A percentile compares a stretch with the other conserved stretches of the same genome.
Conservation (phyloP, 37 sponge, comb jelly and placozoan species). For the Lycopodina hypogea region DNA sequence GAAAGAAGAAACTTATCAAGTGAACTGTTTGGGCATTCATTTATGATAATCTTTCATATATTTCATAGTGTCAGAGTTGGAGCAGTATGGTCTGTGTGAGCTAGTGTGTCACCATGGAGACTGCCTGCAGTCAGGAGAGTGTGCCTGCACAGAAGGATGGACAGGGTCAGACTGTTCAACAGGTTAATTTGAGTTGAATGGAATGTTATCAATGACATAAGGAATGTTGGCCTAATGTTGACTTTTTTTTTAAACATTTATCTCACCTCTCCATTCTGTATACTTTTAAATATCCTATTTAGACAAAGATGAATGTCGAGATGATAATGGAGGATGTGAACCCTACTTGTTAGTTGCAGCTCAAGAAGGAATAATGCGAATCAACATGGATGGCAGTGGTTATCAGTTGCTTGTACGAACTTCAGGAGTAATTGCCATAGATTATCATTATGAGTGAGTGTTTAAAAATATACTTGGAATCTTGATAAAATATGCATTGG, state of each 20-base stretch:
- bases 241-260: too few relatives aligned
- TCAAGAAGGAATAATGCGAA: background rate
- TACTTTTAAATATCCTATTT: too few relatives aligned
- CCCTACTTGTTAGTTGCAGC: background rate
- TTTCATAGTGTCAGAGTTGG: background rate
- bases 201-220: too few relatives aligned
- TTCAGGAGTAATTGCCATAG: constrained; percentile 10
- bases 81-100: background rate
- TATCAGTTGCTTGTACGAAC: background rate
- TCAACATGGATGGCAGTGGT: constrained; percentile 21
- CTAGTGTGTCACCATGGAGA: constrained; percentile 18
- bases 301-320: constrained; percentile 75
- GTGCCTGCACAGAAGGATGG: constrained; percentile 28
- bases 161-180: background rate
- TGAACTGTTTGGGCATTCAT: too few relatives aligned
- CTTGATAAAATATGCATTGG: too few relatives aligned
- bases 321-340: constrained; percentile 21
- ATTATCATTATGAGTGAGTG: constrained; percentile 36
- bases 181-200: background rate
- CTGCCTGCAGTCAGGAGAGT: constrained; percentile 11
- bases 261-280: too few relatives aligned
- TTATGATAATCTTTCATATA: too few relatives aligned
- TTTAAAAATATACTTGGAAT: too few relatives aligned
- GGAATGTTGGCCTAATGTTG: too few relatives aligned
- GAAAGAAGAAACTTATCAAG: too few relatives aligned